Evolutionary conservation across 2,888 invertebrate species (phyloP), one percentile per base, ranked within the genome.

Genomic region (Argyra leucocephala): DNA sequence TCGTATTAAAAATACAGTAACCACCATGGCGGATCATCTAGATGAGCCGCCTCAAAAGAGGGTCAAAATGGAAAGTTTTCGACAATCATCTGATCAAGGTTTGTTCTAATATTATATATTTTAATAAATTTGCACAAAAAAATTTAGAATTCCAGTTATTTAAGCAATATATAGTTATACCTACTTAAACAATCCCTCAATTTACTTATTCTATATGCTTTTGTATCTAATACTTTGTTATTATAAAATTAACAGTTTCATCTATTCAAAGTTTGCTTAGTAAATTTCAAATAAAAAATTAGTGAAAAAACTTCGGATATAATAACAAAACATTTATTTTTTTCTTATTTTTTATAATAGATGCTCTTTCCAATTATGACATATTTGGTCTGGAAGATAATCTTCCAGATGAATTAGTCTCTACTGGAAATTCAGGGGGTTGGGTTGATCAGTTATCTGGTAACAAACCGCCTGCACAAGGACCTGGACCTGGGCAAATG

Each of bases 1-100:
- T 48, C 48, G 48, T 48, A 48, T 48, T 48, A 48, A 48, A 48
- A 48, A 48, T n/a, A 48, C 48, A 12, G 12, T 48, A 48, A 48
- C 48, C 66, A 83, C 83, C 83, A 95, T 95, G 95, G 93, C 93
- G 85, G 95, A 95, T 87, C 91, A 91, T 85, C 87, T 91, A 83
- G 93, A 93, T 84, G 94, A 94, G 84, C 95, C 94, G 87, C 93
- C 95, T 82, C 93, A 89, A 81, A 95, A 96, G 88, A 89, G 95
- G 88, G 90, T 89, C 80, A 95, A 95, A 84, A 88, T 95, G 73
- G 70, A 71, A 60, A 66, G 70, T 58, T 70, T 69, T 67, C 68
- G 68, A 36, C 70, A 68, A 67, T 67, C 71, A 63, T 67, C 68
- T 65, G 69, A 69, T 65, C 77, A 76, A 72, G 70, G 48, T 48